Conservation (phyloP, 2,113 vertebrate genomes). For the Lipophrys pholis region DNA sequence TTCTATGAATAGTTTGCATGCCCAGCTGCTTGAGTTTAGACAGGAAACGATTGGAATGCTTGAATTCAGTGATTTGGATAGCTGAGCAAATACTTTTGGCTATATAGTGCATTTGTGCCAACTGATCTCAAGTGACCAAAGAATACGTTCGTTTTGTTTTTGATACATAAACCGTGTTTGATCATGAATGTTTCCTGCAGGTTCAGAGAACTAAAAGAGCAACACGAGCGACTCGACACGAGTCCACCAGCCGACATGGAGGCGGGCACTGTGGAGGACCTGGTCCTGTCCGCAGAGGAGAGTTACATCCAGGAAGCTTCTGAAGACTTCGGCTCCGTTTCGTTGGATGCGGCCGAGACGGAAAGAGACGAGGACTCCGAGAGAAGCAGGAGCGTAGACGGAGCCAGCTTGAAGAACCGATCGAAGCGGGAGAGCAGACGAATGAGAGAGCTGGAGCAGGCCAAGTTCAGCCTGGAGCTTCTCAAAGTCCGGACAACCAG, state of each 20-base stretch:
- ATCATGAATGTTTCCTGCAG: slow-evolving; percentile 77
- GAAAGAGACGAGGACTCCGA: slow-evolving; percentile 89
- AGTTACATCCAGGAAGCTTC: not conserved
- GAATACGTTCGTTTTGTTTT: too few relatives aligned
- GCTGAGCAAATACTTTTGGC: too few relatives aligned
- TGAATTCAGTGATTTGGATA: too few relatives aligned
- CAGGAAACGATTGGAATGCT: too few relatives aligned
- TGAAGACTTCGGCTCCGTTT: slow-evolving; percentile 20
- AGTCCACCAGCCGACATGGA: slow-evolving; percentile 53
- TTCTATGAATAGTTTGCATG: too few relatives aligned
- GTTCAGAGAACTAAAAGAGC: slow-evolving; percentile 85
- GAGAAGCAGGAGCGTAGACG: slow-evolving; percentile 85
- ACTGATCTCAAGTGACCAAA: too few relatives aligned
- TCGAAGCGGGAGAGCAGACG: slow-evolving; percentile 94
- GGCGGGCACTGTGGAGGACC: slow-evolving; percentile 83
- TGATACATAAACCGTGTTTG: too few relatives aligned
- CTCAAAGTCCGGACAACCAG: slow-evolving; percentile 91
- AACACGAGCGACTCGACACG: slow-evolving; percentile 68
- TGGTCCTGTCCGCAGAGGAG: slow-evolving; percentile 24
- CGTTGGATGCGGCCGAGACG: slow-evolving; percentile 85
- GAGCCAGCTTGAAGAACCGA: slow-evolving; percentile 89
- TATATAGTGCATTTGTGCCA: too few relatives aligned
- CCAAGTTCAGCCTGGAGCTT: slow-evolving; percentile 93
- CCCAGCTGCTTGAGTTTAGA: too few relatives aligned
- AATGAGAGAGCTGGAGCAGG: slow-evolving; percentile 97